These are phyloP conservation scores for Mythimna impura DNA, from an alignment of 2,888 invertebrate species.

Conservation along the genomic window DNA sequence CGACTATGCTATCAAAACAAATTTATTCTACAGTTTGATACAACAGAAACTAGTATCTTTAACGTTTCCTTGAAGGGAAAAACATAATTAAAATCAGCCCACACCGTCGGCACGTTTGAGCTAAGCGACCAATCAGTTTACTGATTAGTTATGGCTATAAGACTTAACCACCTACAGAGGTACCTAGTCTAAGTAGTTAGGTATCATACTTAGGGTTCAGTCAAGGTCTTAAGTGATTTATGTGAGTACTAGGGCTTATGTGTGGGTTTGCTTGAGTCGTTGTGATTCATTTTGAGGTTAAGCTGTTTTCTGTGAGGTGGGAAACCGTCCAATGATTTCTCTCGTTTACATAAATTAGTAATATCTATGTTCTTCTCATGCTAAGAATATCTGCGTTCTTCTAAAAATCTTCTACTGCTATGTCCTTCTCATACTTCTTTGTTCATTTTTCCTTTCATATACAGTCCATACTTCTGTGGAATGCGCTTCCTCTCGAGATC, in stretches of 20 bases:
- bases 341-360: no score
- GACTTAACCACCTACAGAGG: conserved; percentile 50
- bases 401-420: no score
- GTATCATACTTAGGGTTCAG: conserved; percentile 51
- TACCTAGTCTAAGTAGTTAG: conserved; percentile 20
- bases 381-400: no score
- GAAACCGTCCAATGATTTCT: no score
- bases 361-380: no score
- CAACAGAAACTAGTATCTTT: conserved; percentile 36
- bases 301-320: background rate
- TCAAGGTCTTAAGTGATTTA: conserved; percentile 56
- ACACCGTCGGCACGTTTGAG: conserved; percentile 61
- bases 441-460: no score
- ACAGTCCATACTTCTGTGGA: no score
- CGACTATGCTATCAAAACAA: background rate
- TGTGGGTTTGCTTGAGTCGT: conserved; percentile 44
- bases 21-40: conserved; percentile 2
- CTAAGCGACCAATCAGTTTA: conserved; percentile 59
- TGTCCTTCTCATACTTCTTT: no score
- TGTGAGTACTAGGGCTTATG: conserved; percentile 1
- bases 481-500: no score
- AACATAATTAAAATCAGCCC: conserved; percentile 60
- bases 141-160: conserved; percentile 61
- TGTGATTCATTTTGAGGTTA: conserved; percentile 23
- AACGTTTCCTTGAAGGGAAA: conserved; percentile 53